Evolutionary conservation across 2,888 invertebrate genomes (phyloP).

Genomic region (Alloplasta piceator): DNA sequence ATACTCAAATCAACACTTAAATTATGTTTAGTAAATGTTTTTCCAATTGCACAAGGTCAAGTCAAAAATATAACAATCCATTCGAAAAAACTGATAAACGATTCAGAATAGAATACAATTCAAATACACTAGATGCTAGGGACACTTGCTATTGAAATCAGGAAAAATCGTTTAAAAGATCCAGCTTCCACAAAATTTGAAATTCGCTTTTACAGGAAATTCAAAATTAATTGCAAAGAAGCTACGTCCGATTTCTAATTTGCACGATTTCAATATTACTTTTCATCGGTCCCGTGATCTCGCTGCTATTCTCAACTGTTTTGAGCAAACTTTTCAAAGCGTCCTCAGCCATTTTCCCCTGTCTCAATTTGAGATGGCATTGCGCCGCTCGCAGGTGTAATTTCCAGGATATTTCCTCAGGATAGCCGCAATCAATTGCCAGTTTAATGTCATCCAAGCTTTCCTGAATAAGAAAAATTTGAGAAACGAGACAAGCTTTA

Average conservation of each 20-base stretch:
- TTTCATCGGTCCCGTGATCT: constrained; percentile 66
- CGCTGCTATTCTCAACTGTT: constrained; percentile 63
- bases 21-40: no score
- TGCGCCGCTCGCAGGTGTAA: constrained; percentile 87
- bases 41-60: no score
- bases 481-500: constrained; percentile 36
- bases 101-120: no score
- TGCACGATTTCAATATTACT: constrained; percentile 60
- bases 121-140: no score
- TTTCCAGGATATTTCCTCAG: constrained; percentile 87
- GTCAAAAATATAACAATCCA: no score
- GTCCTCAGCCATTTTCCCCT: constrained; percentile 81
- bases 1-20: no score
- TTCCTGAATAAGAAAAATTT: constrained; percentile 82
- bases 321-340: constrained; percentile 69
- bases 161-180: no score
- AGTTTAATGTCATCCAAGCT: constrained; percentile 87
- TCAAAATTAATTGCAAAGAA: no score
- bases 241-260: not conserved
- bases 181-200: no score
- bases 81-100: no score
- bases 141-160: no score
- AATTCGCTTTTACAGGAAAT: no score
- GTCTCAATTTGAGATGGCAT: constrained; percentile 86
- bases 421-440: constrained; percentile 87